Base-by-base conservation (phyloP, 2,888 invertebrate species). In the Cantharis rustica region DNA sequence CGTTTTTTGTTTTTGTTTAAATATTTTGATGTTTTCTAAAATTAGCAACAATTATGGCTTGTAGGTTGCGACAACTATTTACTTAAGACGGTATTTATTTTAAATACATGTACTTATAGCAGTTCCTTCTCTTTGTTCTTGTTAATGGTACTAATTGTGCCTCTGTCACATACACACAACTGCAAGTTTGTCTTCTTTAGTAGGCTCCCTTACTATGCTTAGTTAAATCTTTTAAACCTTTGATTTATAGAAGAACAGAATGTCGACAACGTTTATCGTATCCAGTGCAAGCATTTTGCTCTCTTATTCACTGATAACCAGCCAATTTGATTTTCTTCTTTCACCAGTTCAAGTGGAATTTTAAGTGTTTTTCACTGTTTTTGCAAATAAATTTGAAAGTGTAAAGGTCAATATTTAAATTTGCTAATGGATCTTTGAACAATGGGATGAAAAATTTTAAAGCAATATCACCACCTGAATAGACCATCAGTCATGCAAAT, bases 141-240 rank as follows among this genome's bases (percentile, higher is more conserved):
- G 61, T 61, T 68, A 72, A 72, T 72, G 64, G 68, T 31, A 61
- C 72, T 72, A 72, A 72, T 72, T 72, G 68, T 68, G n/a, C 68
- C 23, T 15, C 20, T 26, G 61, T 68, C 72, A 66, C 68, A 47
- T 66, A 47, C 61, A 72, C 68, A 61, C 72, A 68, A 71, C 71
- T 71, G 71, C 71, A 62, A 71, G 27, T 71, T 71, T 63, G 71
- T 71, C 71, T 71, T 71, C 31, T 61, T 63, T 63, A 64, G 63
- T 71, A 62, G 64, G 63, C 71, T 16, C 71, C 71, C 13, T 63
- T 64, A 27, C 31, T 71, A 26, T 23, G 16, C 16, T 16, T 16
- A 31, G 64, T 47, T 26, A 71, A 71, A 71, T 71, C 71, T 64
- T 17, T 71, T 64, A 71, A 71, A 71, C 71, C 71, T 71, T 15